Percentiles rank a stretch among this genome's conserved stretches.
These are phyloP conservation scores for Styela plicata DNA, from an alignment of 23 tunicate genomes.

Conservation along the genomic window DNA sequence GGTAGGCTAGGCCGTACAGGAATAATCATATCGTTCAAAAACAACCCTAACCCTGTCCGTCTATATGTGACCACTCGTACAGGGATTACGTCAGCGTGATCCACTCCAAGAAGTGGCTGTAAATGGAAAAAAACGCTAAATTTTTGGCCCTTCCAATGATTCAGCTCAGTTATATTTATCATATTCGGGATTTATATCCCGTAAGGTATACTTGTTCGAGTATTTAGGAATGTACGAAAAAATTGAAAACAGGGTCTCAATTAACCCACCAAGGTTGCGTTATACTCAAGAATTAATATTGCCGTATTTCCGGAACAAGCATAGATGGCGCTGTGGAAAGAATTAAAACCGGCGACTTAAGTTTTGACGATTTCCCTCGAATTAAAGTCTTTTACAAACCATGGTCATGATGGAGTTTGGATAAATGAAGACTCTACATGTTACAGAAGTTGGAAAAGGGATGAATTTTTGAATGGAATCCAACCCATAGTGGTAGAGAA, in stretches of 20 bases:
- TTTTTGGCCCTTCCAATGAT: no score
- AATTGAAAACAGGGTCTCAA: background rate
- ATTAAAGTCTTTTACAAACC: background rate
- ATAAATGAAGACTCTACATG: conserved; percentile 14
- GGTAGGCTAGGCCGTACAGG: no score
- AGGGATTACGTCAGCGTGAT: no score
- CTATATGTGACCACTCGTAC: no score
- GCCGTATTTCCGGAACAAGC: background rate
- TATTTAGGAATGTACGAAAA: background rate
- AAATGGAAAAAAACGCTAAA: no score
- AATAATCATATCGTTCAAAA: no score
- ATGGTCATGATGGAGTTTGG: background rate
- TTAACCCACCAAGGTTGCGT: background rate
- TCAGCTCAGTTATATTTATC: no score
- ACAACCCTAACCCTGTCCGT: no score
- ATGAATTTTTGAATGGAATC: background rate
- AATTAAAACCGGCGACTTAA: background rate
- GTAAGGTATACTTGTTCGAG: no score
- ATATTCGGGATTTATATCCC: no score
- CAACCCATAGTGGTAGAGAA: background rate
- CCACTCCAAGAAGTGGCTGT: no score
- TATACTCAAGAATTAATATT: background rate
- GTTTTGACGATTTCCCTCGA: background rate
- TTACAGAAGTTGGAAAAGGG: background rate
- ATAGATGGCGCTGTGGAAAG: background rate